Evolutionary conservation across 2,888 invertebrate species (phyloP).

Genomic region (Bursaphelenchus okinawaensis): DNA sequence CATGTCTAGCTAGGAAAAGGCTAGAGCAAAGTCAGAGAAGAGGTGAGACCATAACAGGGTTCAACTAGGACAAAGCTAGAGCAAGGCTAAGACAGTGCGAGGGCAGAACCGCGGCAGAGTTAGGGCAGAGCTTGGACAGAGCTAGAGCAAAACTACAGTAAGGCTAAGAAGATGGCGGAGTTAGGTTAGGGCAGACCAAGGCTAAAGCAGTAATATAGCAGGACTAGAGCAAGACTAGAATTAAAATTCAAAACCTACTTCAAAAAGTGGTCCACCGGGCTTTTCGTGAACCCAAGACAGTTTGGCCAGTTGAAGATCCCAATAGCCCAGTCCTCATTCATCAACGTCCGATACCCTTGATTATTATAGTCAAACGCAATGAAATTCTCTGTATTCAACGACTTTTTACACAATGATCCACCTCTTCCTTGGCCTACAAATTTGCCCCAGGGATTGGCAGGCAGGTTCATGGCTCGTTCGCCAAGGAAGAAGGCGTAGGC

Average conservation of each 20-base stretch:
- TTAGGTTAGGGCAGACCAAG: too few relatives aligned
- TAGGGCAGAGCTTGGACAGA: too few relatives aligned
- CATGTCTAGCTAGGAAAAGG: too few relatives aligned
- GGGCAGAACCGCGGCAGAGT: too few relatives aligned
- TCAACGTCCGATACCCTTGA: constrained; percentile 26
- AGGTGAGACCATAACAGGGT: too few relatives aligned
- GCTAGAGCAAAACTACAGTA: too few relatives aligned
- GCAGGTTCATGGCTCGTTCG: constrained; percentile 2
- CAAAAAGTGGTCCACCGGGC: constrained; percentile 37
- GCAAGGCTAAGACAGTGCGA: too few relatives aligned
- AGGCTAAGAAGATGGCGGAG: too few relatives aligned
- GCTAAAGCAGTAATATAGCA: too few relatives aligned
- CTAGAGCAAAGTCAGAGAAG: too few relatives aligned
- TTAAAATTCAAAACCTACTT: neutral
- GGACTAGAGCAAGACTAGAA: too few relatives aligned
- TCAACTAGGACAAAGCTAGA: too few relatives aligned
- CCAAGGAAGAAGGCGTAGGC: constrained; percentile 31
- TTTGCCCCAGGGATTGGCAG: neutral
- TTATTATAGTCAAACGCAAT: constrained; percentile 12
- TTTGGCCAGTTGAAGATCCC: constrained; percentile 37
- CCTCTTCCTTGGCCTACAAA: neutral
- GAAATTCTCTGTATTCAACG: constrained; percentile 10
- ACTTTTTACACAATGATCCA: constrained; percentile 8
- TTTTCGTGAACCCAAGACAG: constrained; percentile 35
- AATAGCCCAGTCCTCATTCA: constrained; percentile 38